These are phyloP conservation scores for Synergus itoensis DNA, from an alignment of 2,888 invertebrate genomes.

Conservation along the genomic window DNA sequence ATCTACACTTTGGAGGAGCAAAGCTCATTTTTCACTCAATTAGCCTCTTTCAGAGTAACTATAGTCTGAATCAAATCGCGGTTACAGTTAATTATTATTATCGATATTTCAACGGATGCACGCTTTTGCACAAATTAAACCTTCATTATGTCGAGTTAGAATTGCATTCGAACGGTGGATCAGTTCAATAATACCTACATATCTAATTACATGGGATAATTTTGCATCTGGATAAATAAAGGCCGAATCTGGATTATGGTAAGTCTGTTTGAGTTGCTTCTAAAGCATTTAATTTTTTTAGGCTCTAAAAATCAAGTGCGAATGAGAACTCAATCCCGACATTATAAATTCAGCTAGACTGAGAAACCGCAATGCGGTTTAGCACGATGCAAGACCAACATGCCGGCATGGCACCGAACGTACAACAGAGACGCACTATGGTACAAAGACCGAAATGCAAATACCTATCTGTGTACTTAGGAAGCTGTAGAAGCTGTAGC, in stretches of 20 bases:
- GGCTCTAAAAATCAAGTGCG: background rate
- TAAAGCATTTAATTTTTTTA: too few species aligned
- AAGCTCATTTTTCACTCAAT: constrained; percentile 13
- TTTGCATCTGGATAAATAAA: background rate
- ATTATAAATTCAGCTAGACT: constrained; percentile 65
- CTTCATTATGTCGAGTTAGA: constrained; percentile 31
- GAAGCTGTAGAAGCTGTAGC: constrained; percentile 67
- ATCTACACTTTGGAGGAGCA: background rate
- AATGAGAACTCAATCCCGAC: constrained; percentile 58
- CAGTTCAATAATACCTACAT: constrained; percentile 1
- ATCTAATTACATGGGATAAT: constrained; percentile 5
- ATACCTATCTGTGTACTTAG: constrained; percentile 76
- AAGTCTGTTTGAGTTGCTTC: background rate
- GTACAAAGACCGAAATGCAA: constrained; percentile 76
- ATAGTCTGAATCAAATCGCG: background rate
- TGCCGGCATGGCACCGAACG: constrained; percentile 52
- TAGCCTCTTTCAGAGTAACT: constrained; percentile 8
- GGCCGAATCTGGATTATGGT: background rate
- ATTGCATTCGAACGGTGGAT: constrained; percentile 9
- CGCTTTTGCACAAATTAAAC: background rate
- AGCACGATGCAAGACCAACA: constrained; percentile 65
- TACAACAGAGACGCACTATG: constrained; percentile 64
- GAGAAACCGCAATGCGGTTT: constrained; percentile 70
- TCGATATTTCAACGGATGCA: constrained; percentile 25
- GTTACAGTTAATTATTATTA: constrained; percentile 31